Conservation (phyloP, 2,888 invertebrate species). For the Phragmatobia fuliginosa region DNA sequence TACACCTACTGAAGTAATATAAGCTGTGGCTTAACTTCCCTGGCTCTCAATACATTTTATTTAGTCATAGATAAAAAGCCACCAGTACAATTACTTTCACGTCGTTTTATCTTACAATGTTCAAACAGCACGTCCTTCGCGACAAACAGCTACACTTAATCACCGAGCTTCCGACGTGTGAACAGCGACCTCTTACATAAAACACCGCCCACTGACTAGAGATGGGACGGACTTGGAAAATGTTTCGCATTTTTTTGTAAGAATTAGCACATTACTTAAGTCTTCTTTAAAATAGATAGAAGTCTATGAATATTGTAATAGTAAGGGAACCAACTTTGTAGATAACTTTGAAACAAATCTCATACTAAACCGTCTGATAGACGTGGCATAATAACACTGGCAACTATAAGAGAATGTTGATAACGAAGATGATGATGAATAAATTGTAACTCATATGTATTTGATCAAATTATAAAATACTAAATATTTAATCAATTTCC, state of each 20-base stretch:
- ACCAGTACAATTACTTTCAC: slow-evolving; percentile 18
- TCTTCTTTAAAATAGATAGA: too few relatives aligned
- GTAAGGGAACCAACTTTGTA: too few relatives aligned
- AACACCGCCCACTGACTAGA: slow-evolving; percentile 28
- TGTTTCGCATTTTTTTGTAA: too few relatives aligned
- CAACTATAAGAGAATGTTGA: too few relatives aligned
- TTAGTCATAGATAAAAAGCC: slow-evolving; percentile 16
- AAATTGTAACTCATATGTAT: too few relatives aligned
- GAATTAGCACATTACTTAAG: too few relatives aligned
- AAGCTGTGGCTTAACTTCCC: not conserved
- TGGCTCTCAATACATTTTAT: not conserved
- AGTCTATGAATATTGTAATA: too few relatives aligned
- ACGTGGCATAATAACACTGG: too few relatives aligned
- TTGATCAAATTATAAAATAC: not conserved
- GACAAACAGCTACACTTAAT: slow-evolving; percentile 40
- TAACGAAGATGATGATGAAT: too few relatives aligned
- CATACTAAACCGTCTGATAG: too few relatives aligned
- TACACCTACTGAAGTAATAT: not conserved
- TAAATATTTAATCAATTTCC: not conserved
- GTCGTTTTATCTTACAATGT: slow-evolving; percentile 22
- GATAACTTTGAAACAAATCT: too few relatives aligned
- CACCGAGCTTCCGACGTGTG: slow-evolving; percentile 35
- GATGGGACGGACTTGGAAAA: slow-evolving; percentile 14
- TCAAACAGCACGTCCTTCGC: slow-evolving; percentile 22
- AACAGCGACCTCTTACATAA: slow-evolving; percentile 23